phyloP scores from a whole-genome alignment of 2,113 vertebrate genomes.

The Melanerpes aurifrons region DNA sequence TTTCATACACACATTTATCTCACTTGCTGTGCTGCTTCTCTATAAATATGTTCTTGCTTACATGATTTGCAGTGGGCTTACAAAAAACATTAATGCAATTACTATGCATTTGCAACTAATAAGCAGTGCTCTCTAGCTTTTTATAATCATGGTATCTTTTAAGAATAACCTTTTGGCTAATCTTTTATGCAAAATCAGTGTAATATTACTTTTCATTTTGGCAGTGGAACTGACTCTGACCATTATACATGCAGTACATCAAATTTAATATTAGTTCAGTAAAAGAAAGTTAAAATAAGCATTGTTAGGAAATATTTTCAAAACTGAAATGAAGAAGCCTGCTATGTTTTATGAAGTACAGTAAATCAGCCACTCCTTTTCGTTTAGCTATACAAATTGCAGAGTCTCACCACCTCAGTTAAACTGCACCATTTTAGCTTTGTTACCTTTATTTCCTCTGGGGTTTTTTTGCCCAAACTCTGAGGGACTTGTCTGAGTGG shows the following conservation, averaged over 20 bases:
- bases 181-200: conserved; percentile 64
- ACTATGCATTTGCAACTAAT: conserved; percentile 72
- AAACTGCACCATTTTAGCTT: neutral
- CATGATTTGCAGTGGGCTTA: conserved; percentile 38
- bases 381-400: neutral
- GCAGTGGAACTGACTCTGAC: conserved; percentile 79
- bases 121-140: conserved; percentile 49
- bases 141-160: conserved; percentile 45
- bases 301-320: neutral
- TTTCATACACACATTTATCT: conserved; percentile 20
- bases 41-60: conserved; percentile 66
- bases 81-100: conserved; percentile 51
- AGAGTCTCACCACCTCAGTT: neutral
- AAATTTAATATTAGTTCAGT: neutral
- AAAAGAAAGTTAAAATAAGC: neutral
- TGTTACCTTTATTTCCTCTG: neutral
- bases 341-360: neutral
- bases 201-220: conserved; percentile 56
- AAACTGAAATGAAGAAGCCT: neutral
- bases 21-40: conserved; percentile 63
- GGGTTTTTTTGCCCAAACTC: neutral
- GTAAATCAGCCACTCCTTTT: neutral
- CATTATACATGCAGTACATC: conserved; percentile 71
- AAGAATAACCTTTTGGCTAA: conserved; percentile 67
- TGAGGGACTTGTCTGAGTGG: neutral